Evolutionary conservation across 2,797 vertebrate species (phyloP).

Genomic region (Anniella stebbinsi): DNA sequence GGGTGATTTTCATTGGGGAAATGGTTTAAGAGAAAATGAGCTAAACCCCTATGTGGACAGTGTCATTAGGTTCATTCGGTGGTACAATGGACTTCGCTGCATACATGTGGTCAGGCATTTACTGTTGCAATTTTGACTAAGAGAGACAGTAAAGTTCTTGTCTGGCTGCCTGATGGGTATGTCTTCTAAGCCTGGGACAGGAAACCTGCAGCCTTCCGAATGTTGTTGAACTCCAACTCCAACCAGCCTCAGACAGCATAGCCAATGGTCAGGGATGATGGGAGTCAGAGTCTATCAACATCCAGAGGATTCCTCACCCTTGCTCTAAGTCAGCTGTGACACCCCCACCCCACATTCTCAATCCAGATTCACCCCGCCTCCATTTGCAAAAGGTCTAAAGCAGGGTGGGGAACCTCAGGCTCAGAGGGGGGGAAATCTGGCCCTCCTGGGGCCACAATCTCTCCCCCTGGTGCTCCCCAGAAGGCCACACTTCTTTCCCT

Average conservation of each 20-base stretch:
- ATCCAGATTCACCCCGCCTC: too few relatives aligned
- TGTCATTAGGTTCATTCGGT: neutral
- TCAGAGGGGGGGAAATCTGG: too few relatives aligned
- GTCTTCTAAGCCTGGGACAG: neutral
- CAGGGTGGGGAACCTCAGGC: neutral
- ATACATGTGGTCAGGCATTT: neutral
- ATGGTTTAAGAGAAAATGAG: neutral
- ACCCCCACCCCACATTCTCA: too few relatives aligned
- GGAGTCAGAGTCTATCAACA: too few relatives aligned
- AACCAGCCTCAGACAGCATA: too few relatives aligned
- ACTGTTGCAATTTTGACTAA: neutral
- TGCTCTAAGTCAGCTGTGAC: too few relatives aligned
- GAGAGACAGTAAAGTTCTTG: neutral
- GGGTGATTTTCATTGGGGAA: neutral
- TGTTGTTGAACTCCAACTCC: too few relatives aligned
- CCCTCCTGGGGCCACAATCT: neutral
- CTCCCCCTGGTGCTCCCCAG: neutral
- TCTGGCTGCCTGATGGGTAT: neutral
- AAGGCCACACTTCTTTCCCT: neutral
- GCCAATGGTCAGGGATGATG: too few relatives aligned
- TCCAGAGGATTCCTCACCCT: too few relatives aligned
- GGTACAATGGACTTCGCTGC: too few relatives aligned
- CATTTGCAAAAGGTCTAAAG: neutral
- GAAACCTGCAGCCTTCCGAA: too few relatives aligned
- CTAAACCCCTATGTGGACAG: neutral